phyloP scores from a whole-genome alignment of 2,797 vertebrate species.

The Meriones psammophilus region DNA sequence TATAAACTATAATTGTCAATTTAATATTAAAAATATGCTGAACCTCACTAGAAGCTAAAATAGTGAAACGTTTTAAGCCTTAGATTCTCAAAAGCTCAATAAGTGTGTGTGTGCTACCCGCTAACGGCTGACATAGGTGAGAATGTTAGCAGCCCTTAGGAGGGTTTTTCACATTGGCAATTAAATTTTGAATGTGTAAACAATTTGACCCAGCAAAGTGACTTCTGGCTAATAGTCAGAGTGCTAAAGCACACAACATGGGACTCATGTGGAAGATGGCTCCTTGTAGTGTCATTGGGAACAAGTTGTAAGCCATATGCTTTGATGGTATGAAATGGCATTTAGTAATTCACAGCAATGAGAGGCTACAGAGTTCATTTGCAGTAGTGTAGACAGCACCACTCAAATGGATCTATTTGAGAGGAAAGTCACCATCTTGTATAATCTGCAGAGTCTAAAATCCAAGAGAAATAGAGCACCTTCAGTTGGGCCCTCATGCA shows the following conservation, averaged over 20 bases:
- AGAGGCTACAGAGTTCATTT: not conserved
- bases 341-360: not conserved
- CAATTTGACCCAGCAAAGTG: not conserved
- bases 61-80: not conserved
- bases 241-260: not conserved
- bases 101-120: not conserved
- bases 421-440: not conserved
- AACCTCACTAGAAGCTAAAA: not conserved
- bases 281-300: not conserved
- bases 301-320: not conserved
- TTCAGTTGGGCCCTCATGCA: not conserved
- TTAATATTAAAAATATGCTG: not conserved
- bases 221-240: not conserved
- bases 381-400: accelerated
- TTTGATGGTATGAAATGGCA: not conserved
- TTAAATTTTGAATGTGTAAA: not conserved
- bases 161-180: not conserved
- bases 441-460: not conserved
- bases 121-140: not conserved
- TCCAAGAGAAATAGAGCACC: not conserved
- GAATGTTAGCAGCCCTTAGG: not conserved
- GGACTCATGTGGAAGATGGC: not conserved
- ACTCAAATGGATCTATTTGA: not conserved
- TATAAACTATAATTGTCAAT: not conserved
- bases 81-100: not conserved